Evolutionary conservation across 2,113 vertebrate genomes (phyloP).

Genomic region (Fregetta grallaria): DNA sequence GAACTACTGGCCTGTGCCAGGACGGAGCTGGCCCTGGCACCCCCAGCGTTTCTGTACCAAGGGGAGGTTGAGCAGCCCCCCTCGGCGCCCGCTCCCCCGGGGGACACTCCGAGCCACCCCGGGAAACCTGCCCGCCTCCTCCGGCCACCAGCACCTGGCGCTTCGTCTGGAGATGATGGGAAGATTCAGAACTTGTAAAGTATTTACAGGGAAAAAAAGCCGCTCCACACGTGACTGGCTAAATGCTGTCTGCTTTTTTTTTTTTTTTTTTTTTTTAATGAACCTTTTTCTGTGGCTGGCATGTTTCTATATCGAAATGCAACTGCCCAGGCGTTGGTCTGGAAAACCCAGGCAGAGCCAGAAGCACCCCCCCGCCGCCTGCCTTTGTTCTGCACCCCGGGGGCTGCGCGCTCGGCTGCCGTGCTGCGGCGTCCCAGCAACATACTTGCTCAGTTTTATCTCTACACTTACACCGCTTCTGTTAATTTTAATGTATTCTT

Average conservation of each 20-base stretch:
- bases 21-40: neutral
- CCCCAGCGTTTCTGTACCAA: rapidly evolving
- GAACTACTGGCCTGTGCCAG: neutral
- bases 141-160: rapidly evolving
- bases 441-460: neutral
- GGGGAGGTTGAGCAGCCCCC: neutral
- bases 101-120: rapidly evolving
- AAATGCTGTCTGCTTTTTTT: neutral
- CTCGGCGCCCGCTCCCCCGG: rapidly evolving
- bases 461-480: rapidly evolving
- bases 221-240: rapidly evolving
- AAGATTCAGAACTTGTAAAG: neutral
- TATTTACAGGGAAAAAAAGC: neutral
- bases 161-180: rapidly evolving
- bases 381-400: neutral
- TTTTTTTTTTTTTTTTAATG: rapidly evolving
- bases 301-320: rapidly evolving
- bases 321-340: neutral
- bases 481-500: neutral
- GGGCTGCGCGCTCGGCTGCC: neutral
- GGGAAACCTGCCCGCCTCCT: neutral
- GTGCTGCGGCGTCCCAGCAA: neutral
- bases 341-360: neutral
- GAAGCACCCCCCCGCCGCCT: neutral
- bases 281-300: neutral